These are phyloP conservation scores for Prosopocoilus inquinatus DNA, from an alignment of 2,888 invertebrate genomes.

Conservation along the genomic window DNA sequence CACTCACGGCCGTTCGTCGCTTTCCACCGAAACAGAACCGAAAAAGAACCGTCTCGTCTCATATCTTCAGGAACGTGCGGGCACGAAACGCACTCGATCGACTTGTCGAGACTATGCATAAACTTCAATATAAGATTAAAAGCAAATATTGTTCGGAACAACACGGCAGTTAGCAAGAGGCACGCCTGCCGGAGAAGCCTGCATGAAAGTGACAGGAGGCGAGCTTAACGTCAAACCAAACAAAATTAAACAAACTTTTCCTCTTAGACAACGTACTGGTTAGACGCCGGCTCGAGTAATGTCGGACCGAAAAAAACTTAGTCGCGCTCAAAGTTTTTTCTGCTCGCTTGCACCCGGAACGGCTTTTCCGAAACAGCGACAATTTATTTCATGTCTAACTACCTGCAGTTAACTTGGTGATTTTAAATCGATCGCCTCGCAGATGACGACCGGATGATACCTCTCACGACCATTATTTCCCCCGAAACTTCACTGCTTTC, in stretches of 20 bases:
- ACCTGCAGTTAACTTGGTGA: conserved; percentile 6
- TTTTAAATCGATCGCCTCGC: background rate
- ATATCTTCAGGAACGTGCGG: too few species aligned
- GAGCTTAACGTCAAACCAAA: conserved; percentile 53
- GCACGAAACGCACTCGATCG: conserved; percentile 18
- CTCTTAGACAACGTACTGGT: conserved; percentile 50
- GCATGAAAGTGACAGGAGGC: conserved; percentile 53
- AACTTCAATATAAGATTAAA: conserved; percentile 44
- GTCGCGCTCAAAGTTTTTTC: conserved; percentile 50
- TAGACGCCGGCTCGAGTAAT: conserved; percentile 37
- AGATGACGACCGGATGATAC: background rate
- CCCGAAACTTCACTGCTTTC: background rate
- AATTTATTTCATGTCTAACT: conserved; percentile 49
- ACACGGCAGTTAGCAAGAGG: conserved; percentile 46
- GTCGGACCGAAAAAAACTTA: conserved; percentile 44
- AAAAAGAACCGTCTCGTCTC: too few species aligned
- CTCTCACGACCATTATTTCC: background rate
- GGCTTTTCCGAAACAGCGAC: conserved; percentile 47
- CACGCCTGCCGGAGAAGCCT: conserved; percentile 41
- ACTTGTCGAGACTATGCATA: conserved; percentile 46
- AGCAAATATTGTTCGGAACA: conserved; percentile 47
- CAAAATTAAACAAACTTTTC: conserved; percentile 54
- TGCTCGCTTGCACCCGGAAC: conserved; percentile 46
- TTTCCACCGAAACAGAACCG: too few species aligned
- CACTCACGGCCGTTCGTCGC: conserved; percentile 28